Base-by-base conservation (phyloP, 2,797 vertebrate genomes). In the Cossypha polioptera region DNA sequence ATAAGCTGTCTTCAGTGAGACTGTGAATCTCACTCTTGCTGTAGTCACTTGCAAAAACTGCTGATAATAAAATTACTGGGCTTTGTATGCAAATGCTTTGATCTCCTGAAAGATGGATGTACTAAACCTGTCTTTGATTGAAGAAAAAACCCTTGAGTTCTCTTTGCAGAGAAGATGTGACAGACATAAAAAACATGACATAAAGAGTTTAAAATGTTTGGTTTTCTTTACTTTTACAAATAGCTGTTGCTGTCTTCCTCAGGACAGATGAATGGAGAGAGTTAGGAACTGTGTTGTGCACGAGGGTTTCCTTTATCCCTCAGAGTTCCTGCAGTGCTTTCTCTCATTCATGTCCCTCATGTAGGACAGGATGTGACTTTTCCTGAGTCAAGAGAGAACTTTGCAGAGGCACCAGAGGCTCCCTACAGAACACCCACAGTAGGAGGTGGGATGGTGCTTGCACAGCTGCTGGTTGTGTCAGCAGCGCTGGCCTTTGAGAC, bases 391-490 rank as follows among this genome's bases (percentile, higher is more conserved):
- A 42, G 62, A 47, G 48, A 16, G 48, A 55, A 6, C 38, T 38
- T 68, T 25, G 3, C 43, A 62, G 25, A 24, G 43, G 28, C 38
- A 38, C 33, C 17, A 29, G 85, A 19, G 24, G 24, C 54, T 79
- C 45, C 7, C 4, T 43, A 1, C 9, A 16, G 53, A 75, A 4
- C 24, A 1, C 3, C 1, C 9, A 0, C n/a, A 74, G 88, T 50
- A 31, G 58, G 58, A 75, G 69, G 12, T 1, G 16, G 35, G 26
- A 35, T 3, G 33, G 9, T 50, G 62, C 31, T 68, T 72, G 61
- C 55, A 8, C n/a, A 55, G 8, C 79, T 43, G 5, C 9, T 58
- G 71, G 16, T 45, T 17, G 18, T 13, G 5, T 71, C 92, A 72
- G 35, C 69, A 12, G 36, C 12, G 16, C 10, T 55, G 55, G 45